Conservation (phyloP, 1,140 invertebrate species). For the Thaumetopoea pityocampa region DNA sequence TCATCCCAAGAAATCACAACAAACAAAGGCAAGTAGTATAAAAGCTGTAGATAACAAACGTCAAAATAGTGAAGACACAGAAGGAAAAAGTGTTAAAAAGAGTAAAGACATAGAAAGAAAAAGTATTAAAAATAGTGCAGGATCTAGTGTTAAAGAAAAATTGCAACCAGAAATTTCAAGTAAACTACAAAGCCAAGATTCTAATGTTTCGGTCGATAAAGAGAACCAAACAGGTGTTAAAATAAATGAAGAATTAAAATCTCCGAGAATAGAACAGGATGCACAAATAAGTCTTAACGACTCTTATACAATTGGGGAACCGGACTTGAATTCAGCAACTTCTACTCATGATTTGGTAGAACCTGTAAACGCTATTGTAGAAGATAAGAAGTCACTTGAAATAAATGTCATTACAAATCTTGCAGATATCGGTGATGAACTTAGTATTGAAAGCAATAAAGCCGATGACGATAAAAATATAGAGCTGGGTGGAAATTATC, state of each 20-base stretch:
- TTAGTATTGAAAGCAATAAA: background rate
- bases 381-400: slow-evolving; percentile 2
- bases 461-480: slow-evolving; percentile 1
- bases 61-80: slow-evolving; percentile 2
- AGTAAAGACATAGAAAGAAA: background rate
- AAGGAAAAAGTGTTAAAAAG: background rate
- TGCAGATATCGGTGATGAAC: background rate
- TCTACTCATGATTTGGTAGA: slow-evolving; percentile 28
- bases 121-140: background rate
- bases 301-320: slow-evolving; percentile 28
- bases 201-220: background rate
- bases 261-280: slow-evolving; percentile 7
- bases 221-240: slow-evolving; percentile 1
- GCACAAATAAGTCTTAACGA: slow-evolving; percentile 19
- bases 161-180: background rate
- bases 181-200: slow-evolving; percentile 1
- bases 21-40: slow-evolving; percentile 2
- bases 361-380: slow-evolving; percentile 5
- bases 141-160: slow-evolving; percentile 1
- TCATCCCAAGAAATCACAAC: slow-evolving; percentile 21
- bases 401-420: background rate
- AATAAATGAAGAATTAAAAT: background rate
- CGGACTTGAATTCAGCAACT: slow-evolving; percentile 26
- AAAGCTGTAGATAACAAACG: slow-evolving; percentile 3
- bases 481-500: background rate